These are phyloP conservation scores for Oncorhynchus mykiss DNA, from an alignment of 2,113 vertebrate genomes.

Conservation along the genomic window DNA sequence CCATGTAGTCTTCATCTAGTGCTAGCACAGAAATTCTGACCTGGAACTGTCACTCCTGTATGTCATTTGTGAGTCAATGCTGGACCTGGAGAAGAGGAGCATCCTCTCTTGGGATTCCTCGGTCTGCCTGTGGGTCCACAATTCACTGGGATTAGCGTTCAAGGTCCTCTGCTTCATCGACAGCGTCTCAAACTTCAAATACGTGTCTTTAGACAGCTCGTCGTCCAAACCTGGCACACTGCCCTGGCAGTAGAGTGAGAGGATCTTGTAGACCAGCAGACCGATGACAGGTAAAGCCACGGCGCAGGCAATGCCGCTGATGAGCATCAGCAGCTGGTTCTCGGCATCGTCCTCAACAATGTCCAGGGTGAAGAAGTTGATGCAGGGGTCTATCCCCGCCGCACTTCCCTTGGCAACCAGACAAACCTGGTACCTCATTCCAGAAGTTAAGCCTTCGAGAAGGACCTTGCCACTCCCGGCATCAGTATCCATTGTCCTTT, in stretches of 20 bases:
- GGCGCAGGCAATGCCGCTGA: conserved; percentile 77
- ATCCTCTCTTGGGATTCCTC: conserved; percentile 83
- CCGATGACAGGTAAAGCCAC: conserved; percentile 80
- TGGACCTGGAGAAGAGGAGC: conserved; percentile 87
- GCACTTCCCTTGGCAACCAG: conserved; percentile 79
- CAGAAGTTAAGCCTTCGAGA: conserved; percentile 81
- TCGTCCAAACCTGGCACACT: conserved; percentile 73
- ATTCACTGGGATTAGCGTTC: conserved; percentile 73
- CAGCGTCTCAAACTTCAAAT: conserved; percentile 92
- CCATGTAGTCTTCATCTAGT: background rate
- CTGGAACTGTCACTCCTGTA: conserved; percentile 84
- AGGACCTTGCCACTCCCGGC: conserved; percentile 81
- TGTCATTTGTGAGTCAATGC: conserved; percentile 88
- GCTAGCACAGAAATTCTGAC: conserved; percentile 84
- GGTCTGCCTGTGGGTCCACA: conserved; percentile 83
- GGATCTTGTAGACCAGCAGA: conserved; percentile 88
- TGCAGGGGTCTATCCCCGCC: conserved; percentile 83
- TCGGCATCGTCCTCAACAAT: conserved; percentile 55
- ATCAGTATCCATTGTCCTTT: conserved; percentile 77
- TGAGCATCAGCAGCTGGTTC: conserved; percentile 71
- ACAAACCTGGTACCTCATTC: conserved; percentile 86
- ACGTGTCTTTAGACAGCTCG: conserved; percentile 89
- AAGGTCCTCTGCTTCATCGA: conserved; percentile 81
- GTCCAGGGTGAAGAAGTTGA: conserved; percentile 83
- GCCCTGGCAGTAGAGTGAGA: conserved; percentile 74